phyloP scores from a whole-genome alignment of 2,888 invertebrate genomes.

The Drosophila pullipes region DNA sequence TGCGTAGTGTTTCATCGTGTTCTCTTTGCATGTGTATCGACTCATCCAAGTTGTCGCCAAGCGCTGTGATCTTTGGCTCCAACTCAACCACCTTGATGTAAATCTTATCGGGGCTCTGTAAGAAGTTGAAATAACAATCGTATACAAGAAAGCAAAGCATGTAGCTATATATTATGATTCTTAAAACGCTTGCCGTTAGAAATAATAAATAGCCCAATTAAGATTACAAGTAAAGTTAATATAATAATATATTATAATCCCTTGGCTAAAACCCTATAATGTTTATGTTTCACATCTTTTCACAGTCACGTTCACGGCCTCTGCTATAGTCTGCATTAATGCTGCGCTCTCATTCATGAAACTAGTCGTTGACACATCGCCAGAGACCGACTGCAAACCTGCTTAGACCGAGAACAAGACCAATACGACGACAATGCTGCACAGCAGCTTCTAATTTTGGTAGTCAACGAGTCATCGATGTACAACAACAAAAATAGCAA shows the following conservation, averaged over 20 bases:
- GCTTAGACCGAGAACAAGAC: slow-evolving; percentile 47
- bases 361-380: slow-evolving; percentile 68
- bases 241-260: background rate
- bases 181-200: background rate
- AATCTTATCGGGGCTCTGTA: slow-evolving; percentile 93
- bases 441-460: slow-evolving; percentile 77
- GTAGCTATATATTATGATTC: background rate
- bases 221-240: background rate
- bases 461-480: slow-evolving; percentile 54
- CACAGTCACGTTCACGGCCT: slow-evolving; percentile 53
- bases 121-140: slow-evolving; percentile 57
- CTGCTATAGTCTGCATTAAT: slow-evolving; percentile 10
- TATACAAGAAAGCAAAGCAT: slow-evolving; percentile 12
- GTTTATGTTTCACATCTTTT: slow-evolving; percentile 20
- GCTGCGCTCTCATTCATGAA: slow-evolving; percentile 71
- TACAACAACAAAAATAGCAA: slow-evolving; percentile 26
- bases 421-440: slow-evolving; percentile 50
- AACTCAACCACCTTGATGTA: slow-evolving; percentile 94
- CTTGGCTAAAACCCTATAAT: slow-evolving; percentile 27
- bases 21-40: slow-evolving; percentile 91
- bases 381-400: slow-evolving; percentile 59
- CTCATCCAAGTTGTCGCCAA: slow-evolving; percentile 91
- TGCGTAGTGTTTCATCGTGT: slow-evolving; percentile 93
- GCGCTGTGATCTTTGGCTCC: slow-evolving; percentile 92
- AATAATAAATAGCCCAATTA: background rate